Conservation (phyloP, 2,113 vertebrate genomes). For the Hippopotamus amphibius region DNA sequence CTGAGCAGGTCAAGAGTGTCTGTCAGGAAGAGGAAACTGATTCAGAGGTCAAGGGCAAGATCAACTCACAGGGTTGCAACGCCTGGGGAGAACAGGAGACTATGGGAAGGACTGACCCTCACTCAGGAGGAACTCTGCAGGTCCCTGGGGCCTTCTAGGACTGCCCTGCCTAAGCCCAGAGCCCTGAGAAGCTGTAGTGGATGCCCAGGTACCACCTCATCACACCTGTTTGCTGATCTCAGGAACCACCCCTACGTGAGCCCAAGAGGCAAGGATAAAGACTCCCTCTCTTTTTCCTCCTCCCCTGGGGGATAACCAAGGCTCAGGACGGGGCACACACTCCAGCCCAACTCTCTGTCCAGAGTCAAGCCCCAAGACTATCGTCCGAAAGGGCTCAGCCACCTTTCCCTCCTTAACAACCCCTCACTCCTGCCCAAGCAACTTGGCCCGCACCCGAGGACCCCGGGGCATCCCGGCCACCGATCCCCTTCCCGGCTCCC, state of each 20-base stretch:
- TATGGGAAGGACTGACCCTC: background rate
- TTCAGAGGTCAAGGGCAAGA: conserved; percentile 57
- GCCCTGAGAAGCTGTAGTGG: background rate
- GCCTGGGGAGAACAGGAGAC: background rate
- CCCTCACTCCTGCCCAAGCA: too few species aligned
- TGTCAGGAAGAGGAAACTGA: background rate
- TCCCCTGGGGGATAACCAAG: background rate
- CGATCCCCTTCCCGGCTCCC: conserved; percentile 45
- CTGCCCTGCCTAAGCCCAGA: background rate
- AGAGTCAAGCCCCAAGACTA: background rate
- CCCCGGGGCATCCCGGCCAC: background rate
- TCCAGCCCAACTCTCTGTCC: background rate
- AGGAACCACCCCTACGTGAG: background rate
- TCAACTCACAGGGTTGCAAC: background rate
- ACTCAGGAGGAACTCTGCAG: background rate
- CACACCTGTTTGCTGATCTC: conserved; percentile 7
- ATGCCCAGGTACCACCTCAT: background rate
- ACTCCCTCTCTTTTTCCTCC: background rate
- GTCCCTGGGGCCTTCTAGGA: background rate
- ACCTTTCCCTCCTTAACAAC: background rate
- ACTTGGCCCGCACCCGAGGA: background rate
- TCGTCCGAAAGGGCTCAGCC: background rate
- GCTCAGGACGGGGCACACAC: background rate
- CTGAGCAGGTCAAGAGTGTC: background rate
- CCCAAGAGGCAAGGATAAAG: background rate